These are phyloP conservation scores for Hirtodrosophila histrioides DNA, from an alignment of 2,888 invertebrate genomes.

Conservation along the genomic window DNA sequence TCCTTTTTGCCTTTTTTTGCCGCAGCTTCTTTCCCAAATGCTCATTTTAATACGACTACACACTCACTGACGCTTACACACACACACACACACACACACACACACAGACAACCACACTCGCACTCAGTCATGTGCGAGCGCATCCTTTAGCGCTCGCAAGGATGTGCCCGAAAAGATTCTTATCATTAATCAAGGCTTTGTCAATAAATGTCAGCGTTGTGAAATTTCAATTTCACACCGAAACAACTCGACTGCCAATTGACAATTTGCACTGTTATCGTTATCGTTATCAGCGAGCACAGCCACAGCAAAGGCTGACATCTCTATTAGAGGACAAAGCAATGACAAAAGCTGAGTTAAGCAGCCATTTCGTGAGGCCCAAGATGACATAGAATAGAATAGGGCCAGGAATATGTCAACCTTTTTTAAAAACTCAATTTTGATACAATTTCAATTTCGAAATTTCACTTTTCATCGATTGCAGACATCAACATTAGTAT, in stretches of 20 bases:
- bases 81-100: constrained; percentile 11
- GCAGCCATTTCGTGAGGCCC: not conserved
- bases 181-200: constrained; percentile 84
- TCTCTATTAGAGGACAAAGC: constrained; percentile 47
- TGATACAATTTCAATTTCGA: too few species aligned
- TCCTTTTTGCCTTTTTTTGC: constrained; percentile 35
- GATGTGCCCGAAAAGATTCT: constrained; percentile 60
- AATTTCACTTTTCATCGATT: too few species aligned
- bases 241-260: constrained; percentile 63
- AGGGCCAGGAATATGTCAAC: too few species aligned
- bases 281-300: constrained; percentile 51
- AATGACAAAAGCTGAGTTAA: constrained; percentile 6
- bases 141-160: constrained; percentile 55
- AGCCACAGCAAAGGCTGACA: constrained; percentile 57
- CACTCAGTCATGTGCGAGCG: constrained; percentile 44
- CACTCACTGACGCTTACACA: too few species aligned
- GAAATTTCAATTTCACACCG: constrained; percentile 83
- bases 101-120: constrained; percentile 1
- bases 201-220: constrained; percentile 84
- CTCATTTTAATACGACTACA: constrained; percentile 46
- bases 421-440: too few species aligned
- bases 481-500: too few species aligned
- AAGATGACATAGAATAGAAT: too few species aligned
- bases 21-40: constrained; percentile 13
- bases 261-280: constrained; percentile 55